phyloP scores from a whole-genome alignment of 2,797 vertebrate genomes.

The Ataeniobius toweri region DNA sequence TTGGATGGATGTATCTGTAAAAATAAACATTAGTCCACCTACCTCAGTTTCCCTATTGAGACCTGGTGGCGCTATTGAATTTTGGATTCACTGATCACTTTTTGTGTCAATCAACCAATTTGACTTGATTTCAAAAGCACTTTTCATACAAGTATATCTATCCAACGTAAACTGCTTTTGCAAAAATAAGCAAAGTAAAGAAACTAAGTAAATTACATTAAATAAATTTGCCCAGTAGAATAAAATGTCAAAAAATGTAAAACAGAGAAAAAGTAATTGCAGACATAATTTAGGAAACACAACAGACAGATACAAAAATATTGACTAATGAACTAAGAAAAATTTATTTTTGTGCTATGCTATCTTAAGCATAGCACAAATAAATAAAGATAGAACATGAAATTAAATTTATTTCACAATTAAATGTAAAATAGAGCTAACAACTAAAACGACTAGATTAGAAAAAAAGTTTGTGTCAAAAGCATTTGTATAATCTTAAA shows the following conservation, averaged over 20 bases:
- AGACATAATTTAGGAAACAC: neutral
- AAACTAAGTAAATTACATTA: neutral
- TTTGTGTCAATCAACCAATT: neutral
- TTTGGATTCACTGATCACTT: neutral
- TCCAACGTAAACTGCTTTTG: neutral
- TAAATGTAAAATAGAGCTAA: neutral
- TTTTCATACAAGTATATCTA: neutral
- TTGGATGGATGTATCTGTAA: no score
- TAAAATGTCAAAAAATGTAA: neutral
- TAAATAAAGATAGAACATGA: neutral
- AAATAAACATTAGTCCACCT: neutral
- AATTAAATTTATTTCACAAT: neutral
- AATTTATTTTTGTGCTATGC: neutral
- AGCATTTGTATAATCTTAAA: neutral
- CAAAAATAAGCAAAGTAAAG: neutral
- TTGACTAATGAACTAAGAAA: neutral
- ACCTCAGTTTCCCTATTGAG: neutral
- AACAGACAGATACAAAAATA: neutral
- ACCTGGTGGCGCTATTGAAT: neutral
- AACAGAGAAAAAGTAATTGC: neutral
- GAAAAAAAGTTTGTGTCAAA: neutral
- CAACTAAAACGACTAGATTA: no score
- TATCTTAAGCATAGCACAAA: neutral
- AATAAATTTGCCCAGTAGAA: neutral
- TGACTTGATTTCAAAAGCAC: neutral